Evolutionary conservation across 2,797 vertebrate species (phyloP).

Genomic region (Amphiprion clarkii): DNA sequence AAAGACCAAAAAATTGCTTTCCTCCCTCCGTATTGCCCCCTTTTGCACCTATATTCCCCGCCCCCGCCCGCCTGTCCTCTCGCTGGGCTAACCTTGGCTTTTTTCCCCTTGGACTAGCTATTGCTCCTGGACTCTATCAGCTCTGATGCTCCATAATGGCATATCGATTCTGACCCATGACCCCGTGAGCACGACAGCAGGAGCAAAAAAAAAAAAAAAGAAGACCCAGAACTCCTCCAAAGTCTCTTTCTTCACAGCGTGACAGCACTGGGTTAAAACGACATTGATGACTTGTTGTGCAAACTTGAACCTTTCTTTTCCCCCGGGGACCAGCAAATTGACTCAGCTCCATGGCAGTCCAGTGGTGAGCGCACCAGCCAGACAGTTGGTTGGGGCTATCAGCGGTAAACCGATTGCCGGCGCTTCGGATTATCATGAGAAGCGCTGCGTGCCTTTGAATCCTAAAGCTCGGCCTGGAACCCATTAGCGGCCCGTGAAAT

Average conservation of each 20-base stretch:
- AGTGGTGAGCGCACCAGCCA: slow-evolving; percentile 55
- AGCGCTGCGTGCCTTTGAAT: slow-evolving; percentile 76
- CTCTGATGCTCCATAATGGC: slow-evolving; percentile 64
- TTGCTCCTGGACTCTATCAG: slow-evolving; percentile 54
- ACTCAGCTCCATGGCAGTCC: slow-evolving; percentile 74
- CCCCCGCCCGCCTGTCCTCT: slow-evolving; percentile 25
- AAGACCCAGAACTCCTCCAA: slow-evolving; percentile 47
- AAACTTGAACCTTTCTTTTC: slow-evolving; percentile 65
- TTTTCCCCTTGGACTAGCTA: slow-evolving; percentile 39
- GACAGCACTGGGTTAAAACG: slow-evolving; percentile 75
- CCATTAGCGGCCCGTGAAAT: slow-evolving; percentile 80
- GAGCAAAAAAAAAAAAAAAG: slow-evolving; percentile 26
- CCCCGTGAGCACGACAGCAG: slow-evolving; percentile 49
- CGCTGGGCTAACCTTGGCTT: slow-evolving; percentile 55
- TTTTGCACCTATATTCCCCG: slow-evolving; percentile 18
- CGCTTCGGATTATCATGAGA: slow-evolving; percentile 82
- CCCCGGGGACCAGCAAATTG: slow-evolving; percentile 73
- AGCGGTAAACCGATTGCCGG: slow-evolving; percentile 75
- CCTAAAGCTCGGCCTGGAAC: slow-evolving; percentile 72
- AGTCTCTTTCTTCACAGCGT: slow-evolving; percentile 67
- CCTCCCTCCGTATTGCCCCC: slow-evolving; percentile 58
- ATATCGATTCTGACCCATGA: slow-evolving; percentile 79
- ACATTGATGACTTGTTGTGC: slow-evolving; percentile 75
- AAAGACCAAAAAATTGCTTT: slow-evolving; percentile 77
- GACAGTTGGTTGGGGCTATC: slow-evolving; percentile 62